These are phyloP conservation scores for Myioborus miniatus DNA, from an alignment of 2,797 vertebrate genomes.

Conservation along the genomic window DNA sequence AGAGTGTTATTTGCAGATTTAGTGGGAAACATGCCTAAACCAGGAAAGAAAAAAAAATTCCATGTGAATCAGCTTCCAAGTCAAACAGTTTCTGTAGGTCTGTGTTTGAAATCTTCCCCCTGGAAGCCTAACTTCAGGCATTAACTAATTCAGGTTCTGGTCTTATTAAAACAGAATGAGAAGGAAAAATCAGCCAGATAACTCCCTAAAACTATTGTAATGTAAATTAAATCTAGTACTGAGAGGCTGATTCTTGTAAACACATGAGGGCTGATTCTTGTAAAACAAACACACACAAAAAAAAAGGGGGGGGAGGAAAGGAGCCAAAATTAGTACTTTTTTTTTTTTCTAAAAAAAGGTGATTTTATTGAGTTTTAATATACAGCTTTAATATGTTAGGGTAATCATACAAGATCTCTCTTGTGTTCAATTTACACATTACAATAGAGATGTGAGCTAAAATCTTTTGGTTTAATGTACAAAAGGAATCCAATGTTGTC, in stretches of 20 bases:
- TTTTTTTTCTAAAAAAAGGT: slow-evolving; percentile 78
- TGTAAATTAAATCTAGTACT: not conserved
- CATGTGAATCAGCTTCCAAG: slow-evolving; percentile 48
- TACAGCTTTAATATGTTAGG: slow-evolving; percentile 87
- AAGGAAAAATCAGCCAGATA: not conserved
- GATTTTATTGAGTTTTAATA: slow-evolving; percentile 90
- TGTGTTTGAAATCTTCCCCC: slow-evolving; percentile 57
- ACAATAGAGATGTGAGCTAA: slow-evolving; percentile 81
- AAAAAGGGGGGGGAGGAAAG: not conserved
- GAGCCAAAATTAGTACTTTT: not conserved
- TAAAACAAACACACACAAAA: not conserved
- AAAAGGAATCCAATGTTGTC: slow-evolving; percentile 82
- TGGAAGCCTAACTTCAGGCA: slow-evolving; percentile 34
- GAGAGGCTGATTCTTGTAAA: not conserved
- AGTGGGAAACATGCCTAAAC: slow-evolving; percentile 44
- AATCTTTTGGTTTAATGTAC: slow-evolving; percentile 85
- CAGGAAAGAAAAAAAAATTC: slow-evolving; percentile 50
- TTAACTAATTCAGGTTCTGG: slow-evolving; percentile 19
- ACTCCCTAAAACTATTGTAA: not conserved
- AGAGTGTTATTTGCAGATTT: slow-evolving; percentile 30
- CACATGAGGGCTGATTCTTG: not conserved
- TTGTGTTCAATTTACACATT: slow-evolving; percentile 89
- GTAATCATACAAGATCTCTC: slow-evolving; percentile 86
- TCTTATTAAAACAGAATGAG: slow-evolving; percentile 33
- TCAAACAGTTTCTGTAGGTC: slow-evolving; percentile 53